phyloP scores from a whole-genome alignment of 1,140 invertebrate species.

The Drosophila busckii region DNA sequence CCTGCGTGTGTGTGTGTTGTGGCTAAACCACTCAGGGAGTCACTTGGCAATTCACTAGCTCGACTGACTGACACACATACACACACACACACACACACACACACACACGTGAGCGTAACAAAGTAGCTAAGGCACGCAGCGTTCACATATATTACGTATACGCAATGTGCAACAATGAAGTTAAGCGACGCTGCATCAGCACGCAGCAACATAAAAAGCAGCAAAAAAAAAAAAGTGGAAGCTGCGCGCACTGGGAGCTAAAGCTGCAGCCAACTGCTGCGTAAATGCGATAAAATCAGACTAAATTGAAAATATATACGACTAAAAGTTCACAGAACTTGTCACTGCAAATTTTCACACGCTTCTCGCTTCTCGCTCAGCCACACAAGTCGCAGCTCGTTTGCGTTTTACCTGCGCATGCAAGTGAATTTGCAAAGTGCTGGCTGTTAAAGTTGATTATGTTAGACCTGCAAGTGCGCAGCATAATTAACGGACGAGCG shows the following conservation, averaged over 20 bases:
- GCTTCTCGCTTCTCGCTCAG: no score
- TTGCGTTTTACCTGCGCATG: no score
- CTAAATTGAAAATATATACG: constrained; percentile 56
- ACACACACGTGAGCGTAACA: constrained; percentile 43
- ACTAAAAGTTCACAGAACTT: constrained; percentile 20
- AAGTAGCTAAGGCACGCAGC: constrained; percentile 51
- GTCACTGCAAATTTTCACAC: constrained; percentile 18
- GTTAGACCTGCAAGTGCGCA: no score
- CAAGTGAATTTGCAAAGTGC: no score
- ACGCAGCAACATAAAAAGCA: constrained; percentile 37
- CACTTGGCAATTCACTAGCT: constrained; percentile 13
- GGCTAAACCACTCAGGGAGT: constrained; percentile 42
- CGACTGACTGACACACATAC: no score
- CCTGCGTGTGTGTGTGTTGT: constrained; percentile 43
- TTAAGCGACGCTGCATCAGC: constrained; percentile 25
- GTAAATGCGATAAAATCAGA: constrained; percentile 68
- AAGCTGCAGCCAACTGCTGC: constrained; percentile 17
- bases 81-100: no score
- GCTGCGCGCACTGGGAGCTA: constrained; percentile 37
- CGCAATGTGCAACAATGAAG: constrained; percentile 66
- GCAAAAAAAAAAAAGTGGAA: no score
- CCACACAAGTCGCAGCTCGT: no score
- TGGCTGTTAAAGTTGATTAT: no score
- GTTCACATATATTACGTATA: constrained; percentile 58
- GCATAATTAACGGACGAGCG: no score